phyloP scores from a whole-genome alignment of 2,113 vertebrate genomes.

The Hippocampus abdominalis region DNA sequence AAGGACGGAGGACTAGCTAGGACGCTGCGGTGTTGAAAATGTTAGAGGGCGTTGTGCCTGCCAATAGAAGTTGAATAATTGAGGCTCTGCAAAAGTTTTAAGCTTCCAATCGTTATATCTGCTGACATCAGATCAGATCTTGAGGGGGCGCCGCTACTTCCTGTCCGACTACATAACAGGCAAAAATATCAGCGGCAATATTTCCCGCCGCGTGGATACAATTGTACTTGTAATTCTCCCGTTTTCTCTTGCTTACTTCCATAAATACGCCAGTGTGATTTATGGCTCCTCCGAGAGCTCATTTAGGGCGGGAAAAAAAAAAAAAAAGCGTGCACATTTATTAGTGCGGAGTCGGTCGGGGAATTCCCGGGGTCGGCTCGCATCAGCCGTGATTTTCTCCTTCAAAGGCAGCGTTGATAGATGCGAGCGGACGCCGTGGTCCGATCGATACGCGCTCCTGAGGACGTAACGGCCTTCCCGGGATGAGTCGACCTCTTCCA shows the following conservation, averaged over 20 bases:
- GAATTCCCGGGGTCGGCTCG: constrained; percentile 74
- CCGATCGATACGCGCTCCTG: constrained; percentile 56
- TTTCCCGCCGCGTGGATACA: constrained; percentile 73
- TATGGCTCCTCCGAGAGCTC: constrained; percentile 77
- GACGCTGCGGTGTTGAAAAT: too few relatives aligned
- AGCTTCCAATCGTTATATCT: constrained; percentile 71
- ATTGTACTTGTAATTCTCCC: constrained; percentile 80
- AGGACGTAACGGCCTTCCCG: constrained; percentile 1
- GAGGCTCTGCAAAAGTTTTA: constrained; percentile 70
- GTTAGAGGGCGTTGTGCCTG: too few relatives aligned
- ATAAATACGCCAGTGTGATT: constrained; percentile 81
- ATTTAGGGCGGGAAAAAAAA: constrained; percentile 66
- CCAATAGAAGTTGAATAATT: constrained; percentile 71
- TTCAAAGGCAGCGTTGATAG: constrained; percentile 74
- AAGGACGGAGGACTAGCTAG: too few relatives aligned
- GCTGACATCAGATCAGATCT: constrained; percentile 73
- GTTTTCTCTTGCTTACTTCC: constrained; percentile 77
- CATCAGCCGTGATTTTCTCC: constrained; percentile 67
- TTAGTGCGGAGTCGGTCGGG: constrained; percentile 73
- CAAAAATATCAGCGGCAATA: constrained; percentile 11
- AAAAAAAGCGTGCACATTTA: constrained; percentile 69
- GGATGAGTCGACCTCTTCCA: constrained; percentile 7
- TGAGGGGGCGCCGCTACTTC: constrained; percentile 49
- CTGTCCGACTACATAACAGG: constrained; percentile 37
- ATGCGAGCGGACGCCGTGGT: constrained; percentile 66